A percentile compares a stretch with the other conserved stretches of the same genome.
phyloP scores from a whole-genome alignment of 2,888 invertebrate species.

The Leptinotarsa juncta region DNA sequence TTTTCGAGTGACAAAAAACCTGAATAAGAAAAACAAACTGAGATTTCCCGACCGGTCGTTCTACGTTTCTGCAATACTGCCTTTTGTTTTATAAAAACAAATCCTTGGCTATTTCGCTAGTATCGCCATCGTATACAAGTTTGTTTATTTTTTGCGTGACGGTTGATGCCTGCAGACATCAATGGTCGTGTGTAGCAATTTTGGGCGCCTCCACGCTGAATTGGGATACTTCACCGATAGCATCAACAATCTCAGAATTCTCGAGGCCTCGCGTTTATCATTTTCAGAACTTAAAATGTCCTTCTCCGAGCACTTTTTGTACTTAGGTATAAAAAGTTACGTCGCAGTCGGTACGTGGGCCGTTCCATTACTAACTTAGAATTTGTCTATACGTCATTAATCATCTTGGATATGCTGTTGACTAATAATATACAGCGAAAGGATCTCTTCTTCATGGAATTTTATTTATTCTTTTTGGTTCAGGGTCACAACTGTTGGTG shows the following conservation, averaged over 20 bases:
- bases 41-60: constrained; percentile 9
- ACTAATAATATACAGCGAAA: not conserved
- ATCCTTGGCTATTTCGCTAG: constrained; percentile 29
- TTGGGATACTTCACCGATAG: constrained; percentile 63
- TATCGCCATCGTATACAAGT: constrained; percentile 52
- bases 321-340: constrained; percentile 43
- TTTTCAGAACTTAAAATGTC: constrained; percentile 61
- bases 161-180: constrained; percentile 59
- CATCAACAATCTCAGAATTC: constrained; percentile 65
- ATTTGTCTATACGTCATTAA: constrained; percentile 19
- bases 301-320: constrained; percentile 44
- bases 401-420: constrained; percentile 1
- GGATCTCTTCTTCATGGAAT: too few species aligned
- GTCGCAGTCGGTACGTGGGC: constrained; percentile 21
- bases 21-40: constrained; percentile 10
- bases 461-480: too few species aligned
- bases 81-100: constrained; percentile 30
- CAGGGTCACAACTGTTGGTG: too few species aligned
- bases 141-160: constrained; percentile 59
- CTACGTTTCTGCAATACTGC: constrained; percentile 6
- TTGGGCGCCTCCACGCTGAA: constrained; percentile 62
- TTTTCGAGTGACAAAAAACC: not conserved
- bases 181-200: constrained; percentile 63
- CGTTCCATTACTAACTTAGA: constrained; percentile 9
- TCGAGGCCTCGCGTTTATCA: constrained; percentile 63